phyloP scores from a whole-genome alignment of 2,888 invertebrate genomes.

The Drosophila glabriapex region DNA sequence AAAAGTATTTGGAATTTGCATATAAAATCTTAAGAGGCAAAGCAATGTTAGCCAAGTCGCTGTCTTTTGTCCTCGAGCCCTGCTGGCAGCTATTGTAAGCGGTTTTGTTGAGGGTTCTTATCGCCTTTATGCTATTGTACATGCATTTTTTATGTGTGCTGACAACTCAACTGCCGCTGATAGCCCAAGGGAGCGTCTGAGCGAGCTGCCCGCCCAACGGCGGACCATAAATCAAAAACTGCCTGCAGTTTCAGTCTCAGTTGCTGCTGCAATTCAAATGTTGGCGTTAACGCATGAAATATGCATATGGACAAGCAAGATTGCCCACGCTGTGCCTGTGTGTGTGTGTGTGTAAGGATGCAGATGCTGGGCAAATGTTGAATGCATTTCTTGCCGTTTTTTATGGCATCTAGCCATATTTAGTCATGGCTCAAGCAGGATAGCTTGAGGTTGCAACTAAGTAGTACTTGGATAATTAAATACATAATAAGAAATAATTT shows the following conservation, averaged over 20 bases:
- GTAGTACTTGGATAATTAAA: neutral
- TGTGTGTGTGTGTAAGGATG: conserved; percentile 17
- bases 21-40: conserved; percentile 13
- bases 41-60: conserved; percentile 8
- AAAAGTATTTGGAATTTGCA: conserved; percentile 15
- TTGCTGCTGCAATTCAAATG: conserved; percentile 73
- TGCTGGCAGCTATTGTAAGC: conserved; percentile 26
- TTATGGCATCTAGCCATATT: conserved; percentile 7
- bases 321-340: conserved; percentile 36
- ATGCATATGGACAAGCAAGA: conserved; percentile 63
- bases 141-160: conserved; percentile 73
- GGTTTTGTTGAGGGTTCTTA: conserved; percentile 56
- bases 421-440: neutral
- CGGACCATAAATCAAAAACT: conserved; percentile 77
- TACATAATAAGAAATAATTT: neutral
- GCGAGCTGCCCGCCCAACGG: conserved; percentile 46
- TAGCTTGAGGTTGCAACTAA: neutral
- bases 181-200: conserved; percentile 46
- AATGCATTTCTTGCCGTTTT: conserved; percentile 36
- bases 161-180: conserved; percentile 72
- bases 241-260: conserved; percentile 55
- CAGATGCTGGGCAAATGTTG: conserved; percentile 41
- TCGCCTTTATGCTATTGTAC: conserved; percentile 74
- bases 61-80: conserved; percentile 12
- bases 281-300: conserved; percentile 83